Base-by-base conservation (phyloP, 2,888 invertebrate genomes). In the Petrolisthes cinctipes region DNA sequence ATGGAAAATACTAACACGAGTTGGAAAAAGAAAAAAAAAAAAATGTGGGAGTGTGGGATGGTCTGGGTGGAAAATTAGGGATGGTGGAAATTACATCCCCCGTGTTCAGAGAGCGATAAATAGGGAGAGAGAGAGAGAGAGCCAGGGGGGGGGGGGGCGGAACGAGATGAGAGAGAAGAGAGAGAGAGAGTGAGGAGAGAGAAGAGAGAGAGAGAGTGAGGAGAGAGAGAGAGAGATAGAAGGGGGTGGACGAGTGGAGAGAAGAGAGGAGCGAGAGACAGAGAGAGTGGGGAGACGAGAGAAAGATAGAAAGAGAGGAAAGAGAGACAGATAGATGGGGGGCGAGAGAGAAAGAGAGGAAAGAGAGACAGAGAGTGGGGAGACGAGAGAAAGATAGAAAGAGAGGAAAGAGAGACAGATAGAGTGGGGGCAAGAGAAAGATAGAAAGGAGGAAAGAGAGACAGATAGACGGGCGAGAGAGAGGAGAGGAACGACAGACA, bases 1-100 rank as follows among this genome's bases (percentile, higher is more conserved):
- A 83, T 71, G 71, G 80, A 73, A 80, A 80, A 80, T 23, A n/a
- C 51, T 5, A 4, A 82, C 82, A 68, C 82, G 68, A 17, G 68
- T 68, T 17, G 9, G 9, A 23, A 61, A 53, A 23, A 23, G 56
- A 53, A 81, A n/a, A 81, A 20, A 56, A 56, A 61, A 20, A 81
- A 78, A 20, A 51, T 7, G 78, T 23, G 61, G 17, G 17, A 11
- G 9, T 11, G 17, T 11, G 17, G 80, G 61, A n/a, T 80, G 80
- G 80, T 2, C 37, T 37, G 37, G 37, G 37, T 37, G 37, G 61
- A 61, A 61, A 11, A 11, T 61, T 61, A 61, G 17, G 80, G 61
- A n/a, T 80, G 80, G 80, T n/a, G 20, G 80, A 37, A 80, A 80
- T 80, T 80, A 56, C 56, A 61, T 57, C 80, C 37, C 37, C 37